Percentiles rank a stretch among this genome's conserved stretches.
These are phyloP conservation scores for Pitta sordida DNA, from an alignment of 2,113 vertebrate genomes.

Conservation along the genomic window DNA sequence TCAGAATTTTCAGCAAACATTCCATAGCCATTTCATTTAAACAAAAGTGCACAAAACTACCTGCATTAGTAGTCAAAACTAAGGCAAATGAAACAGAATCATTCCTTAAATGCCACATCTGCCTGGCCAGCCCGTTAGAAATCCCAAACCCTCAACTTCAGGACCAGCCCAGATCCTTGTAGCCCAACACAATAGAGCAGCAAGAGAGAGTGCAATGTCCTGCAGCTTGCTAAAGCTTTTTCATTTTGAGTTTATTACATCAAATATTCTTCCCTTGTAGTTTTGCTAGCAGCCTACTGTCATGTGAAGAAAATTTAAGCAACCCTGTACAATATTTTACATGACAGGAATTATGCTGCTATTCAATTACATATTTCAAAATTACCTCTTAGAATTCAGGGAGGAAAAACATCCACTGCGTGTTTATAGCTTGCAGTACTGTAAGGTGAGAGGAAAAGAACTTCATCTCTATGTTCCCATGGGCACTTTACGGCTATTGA, in stretches of 20 bases:
- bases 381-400: slow-evolving; percentile 7
- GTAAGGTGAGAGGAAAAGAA: too few relatives aligned
- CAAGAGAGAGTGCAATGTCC: background rate
- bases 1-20: background rate
- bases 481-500: slow-evolving; percentile 29
- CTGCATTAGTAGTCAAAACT: background rate
- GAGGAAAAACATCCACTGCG: too few relatives aligned
- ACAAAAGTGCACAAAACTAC: background rate
- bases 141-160: background rate
- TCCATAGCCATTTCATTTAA: background rate
- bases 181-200: background rate
- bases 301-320: slow-evolving; percentile 30
- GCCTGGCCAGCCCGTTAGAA: background rate
- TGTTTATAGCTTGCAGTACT: too few relatives aligned
- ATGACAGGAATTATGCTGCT: background rate
- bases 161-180: background rate
- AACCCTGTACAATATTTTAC: background rate
- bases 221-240: background rate
- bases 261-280: slow-evolving; percentile 15
- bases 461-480: background rate
- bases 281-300: slow-evolving; percentile 12
- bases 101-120: background rate
- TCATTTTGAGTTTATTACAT: slow-evolving; percentile 15
- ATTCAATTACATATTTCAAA: slow-evolving; percentile 58
- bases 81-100: background rate